phyloP scores from a whole-genome alignment of 2,113 vertebrate genomes.

The Labeo rohita region DNA sequence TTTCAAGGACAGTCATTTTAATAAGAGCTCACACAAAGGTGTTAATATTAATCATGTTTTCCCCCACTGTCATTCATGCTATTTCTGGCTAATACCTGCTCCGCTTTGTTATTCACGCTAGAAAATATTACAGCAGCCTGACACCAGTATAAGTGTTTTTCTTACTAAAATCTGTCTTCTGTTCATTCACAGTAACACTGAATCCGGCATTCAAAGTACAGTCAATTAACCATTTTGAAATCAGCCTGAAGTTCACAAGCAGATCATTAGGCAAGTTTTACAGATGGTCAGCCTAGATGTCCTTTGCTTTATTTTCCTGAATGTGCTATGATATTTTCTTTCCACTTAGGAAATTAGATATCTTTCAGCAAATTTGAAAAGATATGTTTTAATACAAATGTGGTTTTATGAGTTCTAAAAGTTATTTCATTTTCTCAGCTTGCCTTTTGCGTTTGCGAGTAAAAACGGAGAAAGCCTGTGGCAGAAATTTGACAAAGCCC shows the following conservation, averaged over 20 bases:
- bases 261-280: constrained; percentile 7
- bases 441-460: background rate
- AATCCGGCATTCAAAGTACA: constrained; percentile 9
- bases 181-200: constrained; percentile 20
- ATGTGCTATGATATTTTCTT: background rate
- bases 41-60: constrained; percentile 13
- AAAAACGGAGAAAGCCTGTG: background rate
- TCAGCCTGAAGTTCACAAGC: constrained; percentile 1
- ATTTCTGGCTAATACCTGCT: constrained; percentile 4
- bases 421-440: background rate
- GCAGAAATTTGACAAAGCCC: background rate
- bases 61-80: constrained; percentile 20
- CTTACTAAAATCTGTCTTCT: background rate
- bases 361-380: background rate
- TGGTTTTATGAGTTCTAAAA: background rate
- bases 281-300: background rate
- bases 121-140: constrained; percentile 23
- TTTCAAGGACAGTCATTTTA: constrained; percentile 36
- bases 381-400: background rate
- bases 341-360: background rate
- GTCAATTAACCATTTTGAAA: constrained; percentile 31
- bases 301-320: constrained; percentile 3
- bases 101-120: constrained; percentile 17
- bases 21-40: constrained; percentile 37
- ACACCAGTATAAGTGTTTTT: background rate